Base-by-base conservation (phyloP, 1,140 invertebrate genomes). In the Ectropis grisescens region DNA sequence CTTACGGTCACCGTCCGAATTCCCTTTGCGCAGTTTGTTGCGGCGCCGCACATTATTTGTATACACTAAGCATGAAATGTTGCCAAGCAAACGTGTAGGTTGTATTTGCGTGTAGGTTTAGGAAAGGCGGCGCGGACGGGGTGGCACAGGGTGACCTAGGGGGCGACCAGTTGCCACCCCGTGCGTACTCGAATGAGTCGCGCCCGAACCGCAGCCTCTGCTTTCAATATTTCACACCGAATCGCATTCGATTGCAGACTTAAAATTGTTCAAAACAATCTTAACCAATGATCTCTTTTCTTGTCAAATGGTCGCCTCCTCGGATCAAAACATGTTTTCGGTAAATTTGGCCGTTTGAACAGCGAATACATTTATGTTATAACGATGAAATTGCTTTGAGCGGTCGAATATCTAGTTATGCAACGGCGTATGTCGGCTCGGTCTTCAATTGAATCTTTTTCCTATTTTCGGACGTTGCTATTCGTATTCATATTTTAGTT, bases 41-140 rank as follows among this genome's bases (percentile, higher is more conserved):
- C 59, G 41, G 58, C 52, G 55, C 68, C 61, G 66, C 68, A 69
- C 68, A 74, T 69, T 72, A 79, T 79, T 79, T 79, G 70, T 79
- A 70, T 69, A 78, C 69, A 72, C 67, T 79, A 79, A 79, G 72
- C 70, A 79, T 79, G 74, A 79, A 79, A 75, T 79, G 74, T 79
- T 69, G 70, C 70, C 70, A 78, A 78, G 72, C 74, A 79, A 75
- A 79, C 64, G 67, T 66, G 64, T 71, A 72, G 65, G 70, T 75
- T 71, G 64, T 79, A 71, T 79, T 75, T 79, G 68, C 58, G 68
- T 62, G 69, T 62, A 72, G 74, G 70, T 74, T 79, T 79, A 79
- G 70, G 42, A 72, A 72, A 65, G 64, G 62, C 53, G 62, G 69
- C 51, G 60, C 53, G 61, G 53, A 50, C 14, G 44, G 44, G 42